Conservation (phyloP, 1,140 invertebrate genomes). For the Drosophila parabipectinata region DNA sequence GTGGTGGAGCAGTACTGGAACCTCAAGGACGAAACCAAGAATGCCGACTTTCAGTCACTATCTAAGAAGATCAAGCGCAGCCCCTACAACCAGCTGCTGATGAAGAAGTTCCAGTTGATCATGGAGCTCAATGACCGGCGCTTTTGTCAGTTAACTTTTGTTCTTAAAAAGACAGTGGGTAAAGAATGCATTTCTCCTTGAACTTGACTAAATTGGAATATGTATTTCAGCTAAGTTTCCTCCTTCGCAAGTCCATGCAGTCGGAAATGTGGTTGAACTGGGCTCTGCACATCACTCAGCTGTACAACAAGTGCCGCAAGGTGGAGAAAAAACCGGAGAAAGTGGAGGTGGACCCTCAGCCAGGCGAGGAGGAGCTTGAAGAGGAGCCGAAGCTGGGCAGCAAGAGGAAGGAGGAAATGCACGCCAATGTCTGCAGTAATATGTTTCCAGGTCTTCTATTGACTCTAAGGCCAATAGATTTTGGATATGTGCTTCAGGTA, state of each 20-base stretch:
- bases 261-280: conserved; percentile 80
- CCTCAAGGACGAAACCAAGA: conserved; percentile 73
- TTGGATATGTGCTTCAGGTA: conserved; percentile 85
- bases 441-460: conserved; percentile 86
- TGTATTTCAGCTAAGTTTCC: conserved; percentile 48
- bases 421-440: conserved; percentile 85
- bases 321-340: conserved; percentile 29
- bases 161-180: conserved; percentile 77
- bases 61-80: conserved; percentile 82
- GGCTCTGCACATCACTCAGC: conserved; percentile 73
- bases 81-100: conserved; percentile 79
- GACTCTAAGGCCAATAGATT: conserved; percentile 85
- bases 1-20: conserved; percentile 78
- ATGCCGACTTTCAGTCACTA: conserved; percentile 72
- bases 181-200: accelerated
- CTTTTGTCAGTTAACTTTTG: conserved; percentile 79
- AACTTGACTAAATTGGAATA: accelerated
- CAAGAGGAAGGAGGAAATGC: conserved; percentile 70
- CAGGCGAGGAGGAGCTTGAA: conserved; percentile 14
- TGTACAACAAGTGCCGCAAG: conserved; percentile 74
- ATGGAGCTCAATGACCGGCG: conserved; percentile 75
- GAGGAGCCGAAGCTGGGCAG: conserved; percentile 59
- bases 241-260: conserved; percentile 71
- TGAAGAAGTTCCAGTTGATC: conserved; percentile 73
- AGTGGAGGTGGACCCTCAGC: conserved; percentile 9